These are phyloP conservation scores for Thamnaconus septentrionalis DNA, from an alignment of 2,113 vertebrate species.

Conservation along the genomic window DNA sequence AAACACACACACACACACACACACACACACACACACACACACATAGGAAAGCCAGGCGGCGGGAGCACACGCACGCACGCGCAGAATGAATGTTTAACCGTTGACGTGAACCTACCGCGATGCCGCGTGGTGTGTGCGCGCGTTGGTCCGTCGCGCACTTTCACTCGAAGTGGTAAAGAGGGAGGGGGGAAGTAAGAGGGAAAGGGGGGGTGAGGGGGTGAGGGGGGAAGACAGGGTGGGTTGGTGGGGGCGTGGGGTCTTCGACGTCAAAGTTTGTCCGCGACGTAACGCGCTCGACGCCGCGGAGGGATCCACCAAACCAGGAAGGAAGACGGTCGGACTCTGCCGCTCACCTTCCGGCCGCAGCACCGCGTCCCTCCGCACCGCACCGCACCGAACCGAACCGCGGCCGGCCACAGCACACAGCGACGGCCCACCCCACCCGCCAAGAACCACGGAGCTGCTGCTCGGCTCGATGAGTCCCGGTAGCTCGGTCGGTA, in stretches of 20 bases:
- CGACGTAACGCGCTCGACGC: conserved; percentile 41
- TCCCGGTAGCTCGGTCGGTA: too few species aligned
- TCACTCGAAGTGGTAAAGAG: not conserved
- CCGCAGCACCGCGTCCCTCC: not conserved
- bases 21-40: too few species aligned
- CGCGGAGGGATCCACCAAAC: not conserved
- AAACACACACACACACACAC: too few species aligned
- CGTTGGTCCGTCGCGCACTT: conserved; percentile 50
- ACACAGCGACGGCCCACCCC: too few species aligned
- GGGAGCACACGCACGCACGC: not conserved
- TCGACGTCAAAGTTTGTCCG: conserved; percentile 66
- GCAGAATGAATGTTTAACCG: conserved; percentile 1
- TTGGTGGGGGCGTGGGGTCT: conserved; percentile 19
- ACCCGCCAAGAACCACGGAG: too few species aligned
- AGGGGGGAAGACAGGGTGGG: not conserved
- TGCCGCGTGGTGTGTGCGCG: conserved; percentile 30
- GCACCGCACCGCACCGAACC: too few species aligned
- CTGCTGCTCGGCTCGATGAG: conserved; percentile 9
- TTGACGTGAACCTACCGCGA: conserved; percentile 17
- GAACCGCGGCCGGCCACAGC: too few species aligned
- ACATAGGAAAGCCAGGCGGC: not conserved
- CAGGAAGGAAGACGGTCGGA: not conserved
- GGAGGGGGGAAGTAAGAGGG: not conserved
- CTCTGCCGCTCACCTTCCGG: conserved; percentile 36
- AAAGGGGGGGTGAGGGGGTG: not conserved